Evolutionary conservation across 2,888 invertebrate species (phyloP), one percentile per base, ranked within the genome.

Genomic region (Auanema sp.): DNA sequence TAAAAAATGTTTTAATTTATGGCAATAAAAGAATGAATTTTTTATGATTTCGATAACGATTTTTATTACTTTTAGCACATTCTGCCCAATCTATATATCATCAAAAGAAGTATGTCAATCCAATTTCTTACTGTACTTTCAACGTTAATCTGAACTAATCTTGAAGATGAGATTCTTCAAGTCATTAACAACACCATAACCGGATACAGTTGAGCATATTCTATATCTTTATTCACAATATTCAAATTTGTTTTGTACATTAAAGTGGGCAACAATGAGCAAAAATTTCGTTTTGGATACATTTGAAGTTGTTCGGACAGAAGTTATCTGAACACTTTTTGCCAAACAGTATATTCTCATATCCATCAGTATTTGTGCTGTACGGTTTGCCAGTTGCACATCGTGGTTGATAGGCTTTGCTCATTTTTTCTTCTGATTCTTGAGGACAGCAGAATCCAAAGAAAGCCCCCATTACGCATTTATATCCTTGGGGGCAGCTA

Each of bases 251-350:
- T 5, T 33, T 33, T 33, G 10, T 58, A 21, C 24, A 52, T 68
- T 44, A 69, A 18, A 56, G 58, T 8, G 71, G 67, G 67, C 80
- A 80, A 33, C 80, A 80, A 54, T 69, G 74, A 4, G 79, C 79
- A 49, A 77, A 79, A 12, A 79, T 56, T 40, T 75, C 72, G 23
- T 69, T 65, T 43, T 66, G 58, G 25, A 75, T 66, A 52, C 80
- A 80, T 5, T 55, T 65, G 47, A 74, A 61, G 25, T 61, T 65
- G 8, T 56, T 44, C 1, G 80, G 80, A 51, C 80, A 80, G 66
- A 80, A 80, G 53, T 77, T 66, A 62, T 80, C 78, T 12, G 68
- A 47, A 59, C 80, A 80, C 2, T 60, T 56, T 40, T 79, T 79
- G 33, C 79, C 79, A 24, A 79, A 44, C 5, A 77, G 53, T n/a